Evolutionary conservation across 37 sponge, comb jelly and placozoan genomes (phyloP), one percentile per base, ranked within the genome.

Genomic region (Agelas oroides): DNA sequence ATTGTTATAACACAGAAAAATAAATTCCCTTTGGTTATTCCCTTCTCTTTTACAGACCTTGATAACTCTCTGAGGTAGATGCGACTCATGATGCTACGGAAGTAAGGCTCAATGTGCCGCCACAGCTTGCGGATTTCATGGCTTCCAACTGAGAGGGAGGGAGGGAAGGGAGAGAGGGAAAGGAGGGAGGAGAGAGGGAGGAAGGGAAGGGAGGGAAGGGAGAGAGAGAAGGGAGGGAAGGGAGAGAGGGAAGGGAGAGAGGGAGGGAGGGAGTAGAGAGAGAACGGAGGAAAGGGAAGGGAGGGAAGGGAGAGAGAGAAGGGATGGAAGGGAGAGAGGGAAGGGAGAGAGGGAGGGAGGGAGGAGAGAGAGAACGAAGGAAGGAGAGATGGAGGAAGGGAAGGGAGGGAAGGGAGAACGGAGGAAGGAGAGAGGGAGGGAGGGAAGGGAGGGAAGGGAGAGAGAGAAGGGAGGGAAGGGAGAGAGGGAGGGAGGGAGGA

Each of bases 41-140:
- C 28, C 5, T 12, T 27, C 28, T 27, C 27, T 13, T 11, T 32
- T 35, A 36, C 72, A 31, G 27, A 53, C 56, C 23, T 52, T 56
- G 56, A 53, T 62, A 75, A 5, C 25, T 91, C 87, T 0, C 82
- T 63, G 41, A 91, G 76, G 17, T 73, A 82, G 46, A 91, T 38
- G 35, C 74, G 69, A 36, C 79, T 79, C 83, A 91, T 81, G 16
- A 77, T 20, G 19, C 52, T 32, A 15, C 75, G 81, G 40, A 86
- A 82, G 78, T 38, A 38, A 1, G 92, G 92, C 57, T 82, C 72
- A 58, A 86, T 82, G 65, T 86, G 80, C 5, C 59, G 52, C 92
- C 92, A 91, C 25, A 91, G 74, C 28, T 69, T 76, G n/a, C 73
- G 37, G 15, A 79, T 82, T 41, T 86, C 83, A 33, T 62, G 60